A percentile compares a stretch with the other conserved stretches of the same genome.
Conservation (phyloP, 2,797 vertebrate genomes). For the Sphenodon punctatus region DNA sequence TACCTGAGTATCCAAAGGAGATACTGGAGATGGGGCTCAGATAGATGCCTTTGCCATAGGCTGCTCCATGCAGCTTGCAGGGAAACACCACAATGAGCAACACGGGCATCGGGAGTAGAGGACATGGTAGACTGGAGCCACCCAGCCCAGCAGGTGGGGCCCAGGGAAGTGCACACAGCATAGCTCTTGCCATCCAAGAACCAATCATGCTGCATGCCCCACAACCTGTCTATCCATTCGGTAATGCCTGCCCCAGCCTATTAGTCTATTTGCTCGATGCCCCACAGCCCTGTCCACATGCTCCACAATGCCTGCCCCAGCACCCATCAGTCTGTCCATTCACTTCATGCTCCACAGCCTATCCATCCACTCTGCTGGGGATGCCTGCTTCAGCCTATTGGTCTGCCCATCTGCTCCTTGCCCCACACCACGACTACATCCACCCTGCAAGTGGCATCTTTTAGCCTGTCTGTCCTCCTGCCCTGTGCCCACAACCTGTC, state of each 20-base stretch:
- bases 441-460: too few species aligned
- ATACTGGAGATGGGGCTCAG: slow-evolving; percentile 99
- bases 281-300: too few species aligned
- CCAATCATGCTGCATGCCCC: slow-evolving; percentile 4
- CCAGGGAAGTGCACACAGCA: neutral
- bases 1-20: slow-evolving; percentile 99
- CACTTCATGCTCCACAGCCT: too few species aligned
- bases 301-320: too few species aligned
- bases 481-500: too few species aligned
- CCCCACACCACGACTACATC: too few species aligned
- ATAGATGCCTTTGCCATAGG: slow-evolving; percentile 99
- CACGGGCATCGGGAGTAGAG: slow-evolving; percentile 68
- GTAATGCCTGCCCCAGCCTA: neutral
- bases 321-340: neutral
- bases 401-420: neutral
- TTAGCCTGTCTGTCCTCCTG: too few species aligned
- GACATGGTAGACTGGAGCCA: neutral
- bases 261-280: too few species aligned
- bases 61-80: slow-evolving; percentile 99
- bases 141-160: neutral
- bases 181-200: neutral
- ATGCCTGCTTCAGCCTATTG: too few species aligned
- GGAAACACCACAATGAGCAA: slow-evolving; percentile 86
- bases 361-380: too few species aligned
- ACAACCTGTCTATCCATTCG: neutral